Conservation (phyloP, 2,888 invertebrate species). For the Acleris emargana region DNA sequence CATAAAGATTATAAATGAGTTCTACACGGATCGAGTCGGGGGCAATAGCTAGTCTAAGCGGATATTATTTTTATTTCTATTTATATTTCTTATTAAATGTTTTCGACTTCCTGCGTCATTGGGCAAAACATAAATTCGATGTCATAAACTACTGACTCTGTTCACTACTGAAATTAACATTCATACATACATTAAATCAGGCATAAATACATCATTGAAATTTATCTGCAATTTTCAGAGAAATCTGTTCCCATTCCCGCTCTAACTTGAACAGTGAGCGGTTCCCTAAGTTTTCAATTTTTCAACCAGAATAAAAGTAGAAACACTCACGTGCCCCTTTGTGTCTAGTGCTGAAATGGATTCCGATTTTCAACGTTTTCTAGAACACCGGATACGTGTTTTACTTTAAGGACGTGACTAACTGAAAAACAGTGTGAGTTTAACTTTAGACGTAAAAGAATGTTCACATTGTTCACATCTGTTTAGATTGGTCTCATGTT, state of each 20-base stretch:
- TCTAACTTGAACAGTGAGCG: not conserved
- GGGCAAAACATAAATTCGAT: too few relatives aligned
- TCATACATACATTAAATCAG: too few relatives aligned
- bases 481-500: not conserved
- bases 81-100: too few relatives aligned
- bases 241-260: not conserved
- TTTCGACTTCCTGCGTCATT: too few relatives aligned
- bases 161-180: too few relatives aligned
- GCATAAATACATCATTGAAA: too few relatives aligned
- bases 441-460: not conserved
- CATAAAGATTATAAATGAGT: too few relatives aligned
- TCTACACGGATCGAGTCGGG: too few relatives aligned
- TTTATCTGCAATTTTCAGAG: too few relatives aligned
- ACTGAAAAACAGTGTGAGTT: not conserved
- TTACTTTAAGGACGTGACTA: slow-evolving; percentile 1
- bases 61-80: too few relatives aligned
- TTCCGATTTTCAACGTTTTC: slow-evolving; percentile 28
- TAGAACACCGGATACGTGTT: slow-evolving; percentile 12
- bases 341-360: slow-evolving; percentile 28
- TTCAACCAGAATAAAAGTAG: slow-evolving; percentile 21
- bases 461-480: not conserved
- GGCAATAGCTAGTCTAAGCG: too few relatives aligned
- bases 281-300: slow-evolving; percentile 14
- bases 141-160: too few relatives aligned
- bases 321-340: slow-evolving; percentile 29